Percentiles rank a stretch among this genome's conserved stretches.
Evolutionary conservation across 2,888 invertebrate species (phyloP).

Genomic region (Siphonodentalium dalli): DNA sequence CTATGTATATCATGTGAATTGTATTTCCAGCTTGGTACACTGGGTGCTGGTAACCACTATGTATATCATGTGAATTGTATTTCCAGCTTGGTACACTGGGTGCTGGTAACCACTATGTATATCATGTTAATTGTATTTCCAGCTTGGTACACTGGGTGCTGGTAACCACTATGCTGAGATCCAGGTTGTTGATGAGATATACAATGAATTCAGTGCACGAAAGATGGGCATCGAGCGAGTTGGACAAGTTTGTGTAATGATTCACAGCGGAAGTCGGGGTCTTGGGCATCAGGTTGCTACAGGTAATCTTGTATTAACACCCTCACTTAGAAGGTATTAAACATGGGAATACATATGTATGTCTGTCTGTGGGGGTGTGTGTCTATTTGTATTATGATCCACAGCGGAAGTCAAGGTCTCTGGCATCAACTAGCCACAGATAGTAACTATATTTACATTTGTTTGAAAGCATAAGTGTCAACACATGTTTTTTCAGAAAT

Average conservation of each 20-base stretch:
- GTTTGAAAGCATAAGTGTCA: too few species aligned
- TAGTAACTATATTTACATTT: too few species aligned
- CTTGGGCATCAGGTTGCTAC: slow-evolving; percentile 91
- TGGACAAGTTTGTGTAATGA: slow-evolving; percentile 94
- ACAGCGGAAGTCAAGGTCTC: slow-evolving; percentile 97
- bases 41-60: too few species aligned
- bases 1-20: too few species aligned
- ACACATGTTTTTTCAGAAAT: too few species aligned
- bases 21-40: too few species aligned
- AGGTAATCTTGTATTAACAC: too few species aligned
- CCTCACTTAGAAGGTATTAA: too few species aligned
- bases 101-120: background rate
- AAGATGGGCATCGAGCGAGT: slow-evolving; percentile 97
- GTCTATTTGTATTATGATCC: slow-evolving; percentile 99
- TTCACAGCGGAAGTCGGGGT: slow-evolving; percentile 97
- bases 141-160: slow-evolving; percentile 91
- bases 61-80: too few species aligned
- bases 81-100: too few species aligned
- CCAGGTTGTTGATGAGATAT: slow-evolving; percentile 98
- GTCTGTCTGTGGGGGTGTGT: too few species aligned
- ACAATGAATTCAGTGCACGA: slow-evolving; percentile 92
- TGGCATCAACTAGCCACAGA: slow-evolving; percentile 86
- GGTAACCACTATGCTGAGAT: slow-evolving; percentile 99
- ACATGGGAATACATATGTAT: too few species aligned
- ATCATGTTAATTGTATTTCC: slow-evolving; percentile 16